These are phyloP conservation scores for Orchesella flavescens DNA, from an alignment of 2,888 invertebrate genomes.

Conservation along the genomic window DNA sequence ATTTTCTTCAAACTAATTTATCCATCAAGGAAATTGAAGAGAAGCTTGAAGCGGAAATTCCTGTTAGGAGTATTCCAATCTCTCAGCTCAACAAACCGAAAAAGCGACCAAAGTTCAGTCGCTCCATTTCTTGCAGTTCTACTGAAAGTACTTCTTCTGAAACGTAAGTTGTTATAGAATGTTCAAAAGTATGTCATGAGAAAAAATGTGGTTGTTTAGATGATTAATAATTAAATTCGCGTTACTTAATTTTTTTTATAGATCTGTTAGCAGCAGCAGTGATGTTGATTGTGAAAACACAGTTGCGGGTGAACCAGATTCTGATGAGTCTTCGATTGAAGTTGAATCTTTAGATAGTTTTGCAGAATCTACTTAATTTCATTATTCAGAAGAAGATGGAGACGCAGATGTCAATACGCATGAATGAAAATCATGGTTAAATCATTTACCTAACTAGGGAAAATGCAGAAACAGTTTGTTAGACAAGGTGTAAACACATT, in stretches of 20 bases:
- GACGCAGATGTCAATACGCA: neutral
- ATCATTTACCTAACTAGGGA: no score
- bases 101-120: constrained; percentile 48
- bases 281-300: constrained; percentile 47
- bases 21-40: constrained; percentile 68
- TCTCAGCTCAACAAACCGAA: constrained; percentile 56
- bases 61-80: constrained; percentile 52
- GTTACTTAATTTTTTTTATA: constrained; percentile 3
- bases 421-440: no score
- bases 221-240: neutral
- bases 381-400: neutral
- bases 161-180: constrained; percentile 22
- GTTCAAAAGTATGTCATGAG: no score
- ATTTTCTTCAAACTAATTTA: constrained; percentile 68
- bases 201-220: neutral
- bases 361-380: constrained; percentile 32
- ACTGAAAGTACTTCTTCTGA: constrained; percentile 40
- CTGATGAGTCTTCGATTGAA: constrained; percentile 43
- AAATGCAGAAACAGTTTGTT: no score
- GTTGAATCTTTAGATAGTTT: constrained; percentile 56
- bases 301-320: constrained; percentile 47
- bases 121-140: constrained; percentile 54
- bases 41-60: constrained; percentile 66
- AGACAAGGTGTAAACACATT: neutral
- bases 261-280: constrained; percentile 48